Evolutionary conservation across 1,140 invertebrate genomes (phyloP).

Genomic region (Brachionus manjavacas): DNA sequence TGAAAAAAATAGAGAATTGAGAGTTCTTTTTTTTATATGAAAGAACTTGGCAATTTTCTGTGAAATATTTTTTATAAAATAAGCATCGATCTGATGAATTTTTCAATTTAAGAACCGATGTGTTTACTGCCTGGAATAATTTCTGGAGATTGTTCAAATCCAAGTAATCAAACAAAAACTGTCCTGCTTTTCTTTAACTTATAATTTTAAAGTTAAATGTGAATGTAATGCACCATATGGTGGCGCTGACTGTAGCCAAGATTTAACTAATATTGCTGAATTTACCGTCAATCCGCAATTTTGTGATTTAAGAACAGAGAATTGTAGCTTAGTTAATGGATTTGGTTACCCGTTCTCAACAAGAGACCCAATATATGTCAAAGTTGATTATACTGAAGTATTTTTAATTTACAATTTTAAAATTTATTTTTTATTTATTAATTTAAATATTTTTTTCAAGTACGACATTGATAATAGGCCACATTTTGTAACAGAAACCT

Average conservation of each 20-base stretch:
- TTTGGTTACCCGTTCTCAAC: slow-evolving; percentile 29
- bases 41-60: too few relatives aligned
- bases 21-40: too few relatives aligned
- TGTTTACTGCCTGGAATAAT: slow-evolving; percentile 3
- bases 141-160: neutral
- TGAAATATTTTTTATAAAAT: too few relatives aligned
- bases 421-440: neutral
- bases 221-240: neutral
- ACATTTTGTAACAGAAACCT: neutral
- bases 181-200: neutral
- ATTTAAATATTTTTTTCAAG: neutral
- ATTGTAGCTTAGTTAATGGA: slow-evolving; percentile 4
- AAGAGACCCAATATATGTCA: neutral
- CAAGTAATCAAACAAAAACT: neutral
- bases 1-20: too few relatives aligned
- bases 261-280: neutral
- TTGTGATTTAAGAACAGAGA: slow-evolving; percentile 32
- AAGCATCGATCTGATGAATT: too few relatives aligned
- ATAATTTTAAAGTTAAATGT: neutral
- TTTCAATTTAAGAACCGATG: neutral
- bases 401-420: neutral
- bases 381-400: slow-evolving; percentile 25
- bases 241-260: slow-evolving; percentile 25
- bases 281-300: neutral
- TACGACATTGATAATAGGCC: neutral